Evolutionary conservation across 1,140 invertebrate species (phyloP), one percentile per base, ranked within the genome.

Genomic region (Ridgeia piscesae): DNA sequence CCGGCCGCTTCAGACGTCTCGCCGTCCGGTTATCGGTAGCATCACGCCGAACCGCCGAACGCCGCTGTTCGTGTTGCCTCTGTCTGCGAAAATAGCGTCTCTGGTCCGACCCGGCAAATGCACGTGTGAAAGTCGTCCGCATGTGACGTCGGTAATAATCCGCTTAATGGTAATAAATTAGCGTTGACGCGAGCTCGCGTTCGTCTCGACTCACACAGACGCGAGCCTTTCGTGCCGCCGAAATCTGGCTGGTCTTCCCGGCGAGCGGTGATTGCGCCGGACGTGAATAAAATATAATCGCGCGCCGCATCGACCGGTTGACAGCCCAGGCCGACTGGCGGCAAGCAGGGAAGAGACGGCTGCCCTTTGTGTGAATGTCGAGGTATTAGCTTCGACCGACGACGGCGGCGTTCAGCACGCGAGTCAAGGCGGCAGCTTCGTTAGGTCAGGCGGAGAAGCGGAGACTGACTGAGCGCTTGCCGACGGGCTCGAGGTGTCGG

Each of bases 201-300:
- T 27, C 58, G 58, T 27, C 58, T 31, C 58, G 58, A 21, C 58
- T 31, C 11, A 2, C 58, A 21, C 58, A 0, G 58, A 31, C 58
- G 42, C n/a, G n/a, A n/a, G n/a, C n/a, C n/a, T 77, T 77, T 77
- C 58, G 58, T 77, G 58, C 58, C 17, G 58, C 27, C 58, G 58
- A 77, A 77, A 77, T 9, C 0, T 21, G 58, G 58, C 27, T n/a
- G n/a, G n/a, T n/a, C n/a, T n/a, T n/a, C n/a, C n/a, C 27, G 58
- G 17, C 58, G 58, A 31, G 27, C 58, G 27, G 8, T 77, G 27
- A 77, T 77, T 77, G 58, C 11, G 58, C 58, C 58, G 58, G 58
- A 77, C 58, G 58, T 77, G 58, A 77, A 77, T 77, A 77, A 77
- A 77, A 77, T 77, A 77, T 77, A 77, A 77, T 77, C 58, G 58